Evolutionary conservation across 2,113 vertebrate genomes (phyloP).

Genomic region (Muntiacus reevesi): DNA sequence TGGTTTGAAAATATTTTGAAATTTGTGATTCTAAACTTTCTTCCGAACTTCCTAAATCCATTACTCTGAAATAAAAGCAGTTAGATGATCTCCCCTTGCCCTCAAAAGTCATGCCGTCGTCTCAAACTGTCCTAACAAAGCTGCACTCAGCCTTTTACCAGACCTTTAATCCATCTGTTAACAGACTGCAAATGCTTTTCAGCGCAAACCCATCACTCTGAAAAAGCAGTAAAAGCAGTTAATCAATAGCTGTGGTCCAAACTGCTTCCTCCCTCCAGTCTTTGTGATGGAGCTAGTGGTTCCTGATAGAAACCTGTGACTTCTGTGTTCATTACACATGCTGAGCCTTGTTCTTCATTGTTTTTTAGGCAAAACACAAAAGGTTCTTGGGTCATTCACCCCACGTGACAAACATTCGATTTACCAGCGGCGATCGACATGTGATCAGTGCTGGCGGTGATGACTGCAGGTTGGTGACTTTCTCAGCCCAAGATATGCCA

Average conservation of each 20-base stretch:
- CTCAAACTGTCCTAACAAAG: neutral
- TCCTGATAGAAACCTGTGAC: neutral
- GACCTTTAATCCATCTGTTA: neutral
- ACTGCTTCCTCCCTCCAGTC: neutral
- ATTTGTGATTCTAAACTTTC: neutral
- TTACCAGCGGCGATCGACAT: conserved; percentile 93
- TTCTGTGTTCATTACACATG: neutral
- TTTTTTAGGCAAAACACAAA: conserved; percentile 95
- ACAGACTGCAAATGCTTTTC: neutral
- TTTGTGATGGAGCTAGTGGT: neutral
- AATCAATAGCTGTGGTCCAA: neutral
- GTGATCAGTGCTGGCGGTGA: conserved; percentile 96
- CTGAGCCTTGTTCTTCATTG: neutral
- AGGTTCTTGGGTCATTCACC: conserved; percentile 96
- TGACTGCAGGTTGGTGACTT: conserved; percentile 90
- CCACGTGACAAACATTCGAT: conserved; percentile 95
- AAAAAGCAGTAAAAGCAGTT: neutral
- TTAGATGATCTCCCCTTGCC: neutral
- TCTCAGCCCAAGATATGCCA: neutral
- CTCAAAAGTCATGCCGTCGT: neutral
- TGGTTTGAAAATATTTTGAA: neutral
- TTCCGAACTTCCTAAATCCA: neutral
- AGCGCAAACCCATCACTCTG: neutral
- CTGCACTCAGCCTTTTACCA: neutral
- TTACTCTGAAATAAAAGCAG: neutral